Evolutionary conservation across 1,140 invertebrate genomes (phyloP).

Genomic region (Acyrthosiphon pisum): DNA sequence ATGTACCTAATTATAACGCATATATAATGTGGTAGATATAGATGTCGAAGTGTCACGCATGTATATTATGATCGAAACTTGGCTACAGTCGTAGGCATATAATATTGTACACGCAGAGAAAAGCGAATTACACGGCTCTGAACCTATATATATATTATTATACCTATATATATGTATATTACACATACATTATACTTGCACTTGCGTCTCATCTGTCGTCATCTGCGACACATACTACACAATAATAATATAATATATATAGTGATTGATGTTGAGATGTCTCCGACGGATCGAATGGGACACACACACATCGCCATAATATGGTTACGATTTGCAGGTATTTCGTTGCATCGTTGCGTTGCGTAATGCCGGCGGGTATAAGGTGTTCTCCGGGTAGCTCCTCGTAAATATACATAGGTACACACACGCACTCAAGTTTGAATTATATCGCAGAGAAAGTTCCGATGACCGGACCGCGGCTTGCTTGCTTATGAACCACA

Average conservation of each 20-base stretch:
- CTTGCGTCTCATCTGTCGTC: background rate
- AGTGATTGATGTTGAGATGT: background rate
- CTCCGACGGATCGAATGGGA: background rate
- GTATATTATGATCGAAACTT: background rate
- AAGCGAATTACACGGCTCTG: background rate
- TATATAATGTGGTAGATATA: background rate
- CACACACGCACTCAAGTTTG: background rate
- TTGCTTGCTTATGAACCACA: background rate
- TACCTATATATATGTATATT: background rate
- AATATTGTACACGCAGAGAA: background rate
- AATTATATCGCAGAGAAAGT: slow-evolving; percentile 4
- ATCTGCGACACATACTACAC: background rate
- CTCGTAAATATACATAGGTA: background rate
- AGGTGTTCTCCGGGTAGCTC: slow-evolving; percentile 20
- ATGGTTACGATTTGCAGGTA: background rate
- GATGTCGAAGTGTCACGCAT: background rate
- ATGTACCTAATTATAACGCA: background rate
- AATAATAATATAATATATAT: background rate
- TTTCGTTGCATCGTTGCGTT: background rate
- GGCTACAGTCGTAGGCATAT: background rate
- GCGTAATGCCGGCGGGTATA: background rate
- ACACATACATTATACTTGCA: background rate
- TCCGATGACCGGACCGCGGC: background rate
- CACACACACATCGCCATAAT: background rate
- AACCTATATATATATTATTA: background rate